Evolutionary conservation across 2,113 vertebrate genomes (phyloP), one percentile per base, ranked within the genome.

Genomic region (Ascaphus truei): DNA sequence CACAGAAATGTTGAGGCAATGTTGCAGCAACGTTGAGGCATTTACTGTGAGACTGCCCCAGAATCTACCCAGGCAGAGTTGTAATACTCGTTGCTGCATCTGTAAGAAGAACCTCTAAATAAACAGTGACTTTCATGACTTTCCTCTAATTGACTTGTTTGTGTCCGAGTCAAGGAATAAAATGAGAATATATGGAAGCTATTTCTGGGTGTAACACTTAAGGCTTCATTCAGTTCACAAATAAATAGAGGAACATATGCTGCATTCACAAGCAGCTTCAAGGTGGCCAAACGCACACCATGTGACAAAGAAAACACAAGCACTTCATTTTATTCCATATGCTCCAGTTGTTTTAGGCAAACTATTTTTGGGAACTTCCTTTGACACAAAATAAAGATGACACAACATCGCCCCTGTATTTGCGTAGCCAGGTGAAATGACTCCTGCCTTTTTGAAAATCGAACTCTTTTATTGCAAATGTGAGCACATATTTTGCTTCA

Each of bases 241-340:
- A 58, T 47, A 59, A 68, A 59, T 30, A 36, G 8, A 47, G 55
- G 11, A 59, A 20, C 65, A 68, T 59, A 68, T 68, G 65, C 41
- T 59, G 29, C 53, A 27, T 59, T 58, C 39, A 58, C 41, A 58
- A 36, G 39, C 34, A 26, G 29, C 37, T 23, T 25, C 29, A 25
- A 30, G 50, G 27, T 48, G 27, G 29, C 65, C 36, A 56, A 16
- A 22, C 55, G 48, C 29, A 48, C 6, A 20, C 65, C 48, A 48
- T 59, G 30, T 59, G 53, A 68, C 65, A 41, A 68, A 26, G 22
- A 59, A 36, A 48, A 47, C 29, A 48, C 41, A 68, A 47, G 39
- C 26, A 1, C 23, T 59, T 58, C 30, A 48, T 33, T 68, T 37
- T 34, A 34, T 15, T 36, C 53, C 39, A 9, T 68, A 68, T 68